A percentile compares a stretch with the other conserved stretches of the same genome.
These are phyloP conservation scores for Eumacrocentrus americanus DNA, from an alignment of 2,888 invertebrate genomes.

Conservation along the genomic window DNA sequence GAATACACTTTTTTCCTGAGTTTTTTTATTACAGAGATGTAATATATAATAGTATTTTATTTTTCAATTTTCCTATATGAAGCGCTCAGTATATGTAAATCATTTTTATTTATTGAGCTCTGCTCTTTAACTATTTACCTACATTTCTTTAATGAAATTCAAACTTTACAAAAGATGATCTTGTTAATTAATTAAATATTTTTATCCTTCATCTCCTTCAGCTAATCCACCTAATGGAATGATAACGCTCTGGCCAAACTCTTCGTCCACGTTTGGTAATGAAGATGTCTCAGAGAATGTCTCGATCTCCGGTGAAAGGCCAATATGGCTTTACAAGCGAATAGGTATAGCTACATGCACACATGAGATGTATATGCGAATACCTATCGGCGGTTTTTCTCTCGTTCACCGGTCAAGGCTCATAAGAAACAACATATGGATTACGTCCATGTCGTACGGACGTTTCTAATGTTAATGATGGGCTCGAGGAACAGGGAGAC, in stretches of 20 bases:
- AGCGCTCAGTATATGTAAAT: no score
- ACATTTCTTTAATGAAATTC: no score
- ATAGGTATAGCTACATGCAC: neutral
- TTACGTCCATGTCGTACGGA: conserved; percentile 28
- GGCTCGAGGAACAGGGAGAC: conserved; percentile 22
- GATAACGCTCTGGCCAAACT: no score
- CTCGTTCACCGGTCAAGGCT: conserved; percentile 23
- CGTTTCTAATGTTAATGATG: conserved; percentile 36
- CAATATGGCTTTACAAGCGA: conserved; percentile 2
- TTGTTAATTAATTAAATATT: no score
- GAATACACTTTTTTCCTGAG: neutral
- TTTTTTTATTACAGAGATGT: neutral
- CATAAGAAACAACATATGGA: conserved; percentile 30
- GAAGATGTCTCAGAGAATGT: conserved; percentile 17
- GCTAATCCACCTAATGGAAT: no score
- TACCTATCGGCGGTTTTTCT: conserved; percentile 28
- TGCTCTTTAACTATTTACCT: no score
- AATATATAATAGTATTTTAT: neutral
- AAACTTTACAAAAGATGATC: no score
- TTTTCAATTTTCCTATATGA: neutral
- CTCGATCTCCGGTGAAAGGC: conserved; percentile 1
- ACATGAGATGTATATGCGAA: conserved; percentile 7
- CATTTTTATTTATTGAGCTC: no score
- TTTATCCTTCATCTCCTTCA: no score
- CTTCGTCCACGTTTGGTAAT: conserved; percentile 33